Evolutionary conservation across 2,888 invertebrate genomes (phyloP), one percentile per base, ranked within the genome.

Genomic region (Perizoma flavofasciatum): DNA sequence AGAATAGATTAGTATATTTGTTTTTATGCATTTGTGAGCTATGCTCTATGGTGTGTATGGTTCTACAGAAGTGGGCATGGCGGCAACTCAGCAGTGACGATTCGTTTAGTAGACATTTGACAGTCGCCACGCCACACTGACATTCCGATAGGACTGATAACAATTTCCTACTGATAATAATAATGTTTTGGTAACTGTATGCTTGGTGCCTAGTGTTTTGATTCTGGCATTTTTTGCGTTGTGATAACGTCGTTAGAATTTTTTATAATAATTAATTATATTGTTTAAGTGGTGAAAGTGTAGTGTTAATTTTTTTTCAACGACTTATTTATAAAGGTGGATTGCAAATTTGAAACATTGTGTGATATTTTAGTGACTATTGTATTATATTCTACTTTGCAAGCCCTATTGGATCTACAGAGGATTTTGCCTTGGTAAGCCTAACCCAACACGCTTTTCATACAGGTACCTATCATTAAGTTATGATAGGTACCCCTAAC

Each of bases 21-120:
- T 22, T 22, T 22, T 22, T 22, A 22, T n/a, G 9, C 22, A 50
- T 63, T 60, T 64, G 49, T 52, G 60, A 66, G 55, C 72, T 82
- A 67, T 44, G 68, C 51, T 69, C 43, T 79, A 74, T 79, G 63
- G 59, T 39, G 33, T 7, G 9, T 32, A 40, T 49, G 55, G 44
- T 72, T 74, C 69, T 74, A 74, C 81, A 71, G 82, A 88, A 88
- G 90, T 89, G 90, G 92, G 92, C 91, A 90, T 89, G 91, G 91
- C 91, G 86, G 86, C 84, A 81, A 83, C 83, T 82, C 79, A 83
- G 82, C 87, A 86, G 86, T 88, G 91, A 89, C 89, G 88, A 89
- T 88, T 89, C 89, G 88, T 88, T 91, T 92, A 92, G 92, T 91
- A 91, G 89, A 91, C 90, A 91, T 83, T 91, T 92, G 92, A 92